These are phyloP conservation scores for Argya squamiceps DNA, from an alignment of 2,797 vertebrate species.

Conservation along the genomic window DNA sequence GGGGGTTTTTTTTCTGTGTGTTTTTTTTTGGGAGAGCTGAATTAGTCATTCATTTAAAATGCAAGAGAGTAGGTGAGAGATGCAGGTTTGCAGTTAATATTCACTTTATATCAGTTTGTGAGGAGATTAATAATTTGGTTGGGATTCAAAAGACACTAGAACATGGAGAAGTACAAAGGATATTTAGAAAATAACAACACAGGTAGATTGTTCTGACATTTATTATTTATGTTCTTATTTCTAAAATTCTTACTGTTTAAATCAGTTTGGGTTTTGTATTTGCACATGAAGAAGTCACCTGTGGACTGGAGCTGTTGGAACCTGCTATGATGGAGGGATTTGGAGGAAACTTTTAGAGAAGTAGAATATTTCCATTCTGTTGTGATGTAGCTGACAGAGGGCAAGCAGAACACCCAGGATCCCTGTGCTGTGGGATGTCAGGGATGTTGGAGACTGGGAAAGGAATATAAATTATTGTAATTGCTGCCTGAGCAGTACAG, in stretches of 20 bases:
- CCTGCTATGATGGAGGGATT: background rate
- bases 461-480: background rate
- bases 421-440: background rate
- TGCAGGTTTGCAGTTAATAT: background rate
- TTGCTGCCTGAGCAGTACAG: background rate
- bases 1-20: accelerated
- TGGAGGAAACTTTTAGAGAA: background rate
- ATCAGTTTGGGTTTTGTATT: background rate
- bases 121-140: background rate
- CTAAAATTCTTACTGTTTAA: background rate
- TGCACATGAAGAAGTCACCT: background rate
- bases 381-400: background rate
- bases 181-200: background rate
- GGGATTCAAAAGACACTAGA: background rate
- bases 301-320: background rate
- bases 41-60: conserved; percentile 34
- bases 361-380: background rate
- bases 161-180: background rate
- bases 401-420: background rate
- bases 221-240: background rate
- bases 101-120: background rate
- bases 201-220: background rate
- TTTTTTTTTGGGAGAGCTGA: background rate
- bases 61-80: background rate
- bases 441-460: background rate